phyloP scores from a whole-genome alignment of 2,888 invertebrate genomes.

The Hyposoter didymator region DNA sequence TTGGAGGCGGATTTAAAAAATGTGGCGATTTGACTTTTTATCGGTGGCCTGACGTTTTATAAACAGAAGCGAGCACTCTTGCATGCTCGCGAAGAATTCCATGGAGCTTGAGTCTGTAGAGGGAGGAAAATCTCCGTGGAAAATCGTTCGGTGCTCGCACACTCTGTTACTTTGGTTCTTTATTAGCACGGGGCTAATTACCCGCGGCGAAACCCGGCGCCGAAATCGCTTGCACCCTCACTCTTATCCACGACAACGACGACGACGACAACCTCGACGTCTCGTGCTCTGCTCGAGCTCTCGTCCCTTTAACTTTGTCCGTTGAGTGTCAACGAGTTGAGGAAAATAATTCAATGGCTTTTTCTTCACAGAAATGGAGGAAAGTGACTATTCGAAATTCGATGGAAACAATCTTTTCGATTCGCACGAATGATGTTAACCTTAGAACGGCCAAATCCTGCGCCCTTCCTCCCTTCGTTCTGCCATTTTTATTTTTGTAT shows the following conservation, averaged over 20 bases:
- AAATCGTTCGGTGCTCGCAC: background rate
- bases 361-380: conserved; percentile 38
- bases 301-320: conserved; percentile 43
- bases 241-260: conserved; percentile 40
- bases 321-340: conserved; percentile 38
- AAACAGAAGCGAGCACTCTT: conserved; percentile 73
- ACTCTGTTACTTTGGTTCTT: conserved; percentile 47
- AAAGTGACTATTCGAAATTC: conserved; percentile 40
- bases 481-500: too few relatives aligned
- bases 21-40: conserved; percentile 83
- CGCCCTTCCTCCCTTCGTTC: too few relatives aligned
- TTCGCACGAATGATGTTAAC: too few relatives aligned
- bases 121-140: conserved; percentile 56
- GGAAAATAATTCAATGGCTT: conserved; percentile 52
- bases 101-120: conserved; percentile 63
- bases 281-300: conserved; percentile 40
- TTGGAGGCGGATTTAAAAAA: conserved; percentile 7
- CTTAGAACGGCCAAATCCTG: too few relatives aligned
- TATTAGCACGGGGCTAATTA: conserved; percentile 76
- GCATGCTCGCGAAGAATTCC: conserved; percentile 20
- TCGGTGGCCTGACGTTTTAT: conserved; percentile 86
- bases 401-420: conserved; percentile 11
- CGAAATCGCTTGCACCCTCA: conserved; percentile 58
- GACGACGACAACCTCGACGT: conserved; percentile 41
- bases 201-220: conserved; percentile 72